phyloP scores from a whole-genome alignment of 2,888 invertebrate genomes.

The Hypomecis atomaria region DNA sequence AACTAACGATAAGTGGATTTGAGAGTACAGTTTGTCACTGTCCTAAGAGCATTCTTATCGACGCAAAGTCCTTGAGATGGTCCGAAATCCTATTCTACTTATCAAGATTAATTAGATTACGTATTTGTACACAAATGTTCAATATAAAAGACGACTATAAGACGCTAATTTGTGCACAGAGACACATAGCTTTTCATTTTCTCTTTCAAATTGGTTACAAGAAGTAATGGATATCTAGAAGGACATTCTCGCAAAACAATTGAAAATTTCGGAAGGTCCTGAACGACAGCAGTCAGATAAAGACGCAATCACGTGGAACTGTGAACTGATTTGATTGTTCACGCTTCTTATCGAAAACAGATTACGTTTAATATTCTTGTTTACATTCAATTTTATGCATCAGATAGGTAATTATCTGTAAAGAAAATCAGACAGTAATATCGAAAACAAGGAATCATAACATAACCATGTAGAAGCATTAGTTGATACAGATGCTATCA shows the following conservation, averaged over 20 bases:
- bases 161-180: constrained; percentile 13
- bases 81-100: constrained; percentile 64
- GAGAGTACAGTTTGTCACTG: constrained; percentile 37
- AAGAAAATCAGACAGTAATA: no score
- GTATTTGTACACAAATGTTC: constrained; percentile 33
- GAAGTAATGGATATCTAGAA: constrained; percentile 24
- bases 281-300: constrained; percentile 28
- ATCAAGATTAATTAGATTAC: constrained; percentile 69
- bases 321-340: constrained; percentile 26
- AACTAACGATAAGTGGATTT: constrained; percentile 24
- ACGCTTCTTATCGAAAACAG: constrained; percentile 26
- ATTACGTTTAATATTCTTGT: constrained; percentile 19
- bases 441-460: constrained; percentile 6
- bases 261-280: constrained; percentile 16
- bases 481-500: constrained; percentile 6
- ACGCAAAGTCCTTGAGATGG: constrained; percentile 67
- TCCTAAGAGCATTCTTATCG: constrained; percentile 65
- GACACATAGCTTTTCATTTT: constrained; percentile 18
- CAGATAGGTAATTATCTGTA: constrained; percentile 1
- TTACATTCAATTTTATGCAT: constrained; percentile 10
- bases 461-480: background rate
- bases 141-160: background rate
- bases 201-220: background rate
- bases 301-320: constrained; percentile 33
- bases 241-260: constrained; percentile 12